Evolutionary conservation across 2,888 invertebrate species (phyloP).

Genomic region (Scaptomyza parva): DNA sequence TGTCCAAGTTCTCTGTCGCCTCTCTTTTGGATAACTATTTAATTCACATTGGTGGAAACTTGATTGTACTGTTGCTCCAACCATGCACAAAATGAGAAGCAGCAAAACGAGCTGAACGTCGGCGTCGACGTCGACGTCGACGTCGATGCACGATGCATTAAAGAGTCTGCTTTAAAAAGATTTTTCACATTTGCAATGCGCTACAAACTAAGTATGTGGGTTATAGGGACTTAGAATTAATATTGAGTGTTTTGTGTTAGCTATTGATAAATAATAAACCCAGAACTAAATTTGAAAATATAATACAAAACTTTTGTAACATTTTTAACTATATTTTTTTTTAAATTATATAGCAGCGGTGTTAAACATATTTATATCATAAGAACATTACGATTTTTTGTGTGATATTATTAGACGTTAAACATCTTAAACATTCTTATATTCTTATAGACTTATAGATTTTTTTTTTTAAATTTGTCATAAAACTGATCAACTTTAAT

Average conservation of each 20-base stretch:
- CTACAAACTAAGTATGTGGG: conserved; percentile 49
- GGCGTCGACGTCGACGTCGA: conserved; percentile 14
- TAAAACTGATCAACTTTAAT: too few relatives aligned
- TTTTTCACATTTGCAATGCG: conserved; percentile 64
- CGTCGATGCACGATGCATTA: conserved; percentile 31
- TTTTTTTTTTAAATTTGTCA: too few relatives aligned
- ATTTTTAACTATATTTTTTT: not conserved
- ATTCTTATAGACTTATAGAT: too few relatives aligned
- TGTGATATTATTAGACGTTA: too few relatives aligned
- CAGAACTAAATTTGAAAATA: not conserved
- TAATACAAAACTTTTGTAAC: not conserved
- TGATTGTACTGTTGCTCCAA: conserved; percentile 73
- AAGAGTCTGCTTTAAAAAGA: conserved; percentile 38
- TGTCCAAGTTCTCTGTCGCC: conserved; percentile 59
- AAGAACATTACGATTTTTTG: too few relatives aligned
- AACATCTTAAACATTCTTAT: too few relatives aligned
- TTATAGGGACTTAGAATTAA: conserved; percentile 29
- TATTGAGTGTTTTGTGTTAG: not conserved
- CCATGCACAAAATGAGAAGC: conserved; percentile 68
- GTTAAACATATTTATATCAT: too few relatives aligned
- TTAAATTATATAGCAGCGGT: too few relatives aligned
- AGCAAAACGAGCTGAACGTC: conserved; percentile 57
- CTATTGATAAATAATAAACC: not conserved
- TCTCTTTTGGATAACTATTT: conserved; percentile 77
- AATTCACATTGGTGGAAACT: conserved; percentile 79